Conservation (phyloP, 2,113 vertebrate genomes). For the Choloepus hoffmanni region DNA sequence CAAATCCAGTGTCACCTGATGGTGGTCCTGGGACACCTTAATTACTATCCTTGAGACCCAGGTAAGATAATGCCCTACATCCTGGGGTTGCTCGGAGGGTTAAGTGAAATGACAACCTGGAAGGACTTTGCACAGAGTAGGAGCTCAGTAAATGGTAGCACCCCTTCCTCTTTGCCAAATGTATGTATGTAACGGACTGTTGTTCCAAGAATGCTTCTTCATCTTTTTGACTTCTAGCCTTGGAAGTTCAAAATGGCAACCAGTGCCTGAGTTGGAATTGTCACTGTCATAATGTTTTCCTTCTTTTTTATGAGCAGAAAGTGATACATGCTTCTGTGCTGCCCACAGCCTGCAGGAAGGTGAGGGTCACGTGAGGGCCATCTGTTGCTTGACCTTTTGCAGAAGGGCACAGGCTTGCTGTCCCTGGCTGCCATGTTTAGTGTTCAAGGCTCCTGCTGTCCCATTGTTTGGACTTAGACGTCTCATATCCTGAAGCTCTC, state of each 20-base stretch:
- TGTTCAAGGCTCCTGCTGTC: not conserved
- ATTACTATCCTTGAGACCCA: not conserved
- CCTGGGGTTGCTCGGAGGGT: not conserved
- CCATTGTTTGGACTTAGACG: not conserved
- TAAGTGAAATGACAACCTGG: not conserved
- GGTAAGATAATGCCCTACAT: not conserved
- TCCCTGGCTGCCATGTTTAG: not conserved
- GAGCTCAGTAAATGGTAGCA: not conserved
- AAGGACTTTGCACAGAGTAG: not conserved
- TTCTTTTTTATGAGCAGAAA: conserved; percentile 17
- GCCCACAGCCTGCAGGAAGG: not conserved
- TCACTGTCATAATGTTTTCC: not conserved
- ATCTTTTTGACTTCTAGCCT: not conserved
- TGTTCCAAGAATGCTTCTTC: not conserved
- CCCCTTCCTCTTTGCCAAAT: not conserved
- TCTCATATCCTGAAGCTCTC: not conserved
- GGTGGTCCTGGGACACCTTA: not conserved
- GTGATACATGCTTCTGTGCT: not conserved
- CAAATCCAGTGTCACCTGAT: not conserved
- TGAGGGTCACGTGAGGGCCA: not conserved
- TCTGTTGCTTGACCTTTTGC: conserved; percentile 9
- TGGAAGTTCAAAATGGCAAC: conserved; percentile 54
- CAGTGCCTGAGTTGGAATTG: not conserved
- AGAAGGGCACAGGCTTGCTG: not conserved
- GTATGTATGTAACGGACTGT: not conserved